These are phyloP conservation scores for Didymodactylos carnosus DNA, from an alignment of 2,888 invertebrate species.

Conservation along the genomic window DNA sequence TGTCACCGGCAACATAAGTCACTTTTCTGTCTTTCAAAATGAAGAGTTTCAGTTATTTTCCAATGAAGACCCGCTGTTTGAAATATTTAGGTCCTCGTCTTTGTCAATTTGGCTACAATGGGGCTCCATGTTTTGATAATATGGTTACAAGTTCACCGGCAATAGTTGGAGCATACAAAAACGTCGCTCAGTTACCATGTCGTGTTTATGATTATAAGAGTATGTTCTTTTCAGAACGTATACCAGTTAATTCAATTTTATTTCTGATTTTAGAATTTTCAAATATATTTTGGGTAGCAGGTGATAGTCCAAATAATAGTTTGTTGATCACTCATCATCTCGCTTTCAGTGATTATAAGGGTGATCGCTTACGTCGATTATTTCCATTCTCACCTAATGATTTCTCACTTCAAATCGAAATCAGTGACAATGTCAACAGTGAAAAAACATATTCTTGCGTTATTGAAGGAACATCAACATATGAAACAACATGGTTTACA, in stretches of 20 bases:
- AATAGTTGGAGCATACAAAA: background rate
- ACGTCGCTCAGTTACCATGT: too few species aligned
- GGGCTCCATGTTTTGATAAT: background rate
- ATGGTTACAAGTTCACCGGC: background rate
- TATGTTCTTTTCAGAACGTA: too few species aligned
- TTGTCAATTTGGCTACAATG: background rate
- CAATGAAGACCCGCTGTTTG: too few species aligned
- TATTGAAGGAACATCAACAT: background rate
- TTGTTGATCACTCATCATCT: background rate
- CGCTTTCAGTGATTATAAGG: background rate
- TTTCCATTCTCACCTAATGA: background rate
- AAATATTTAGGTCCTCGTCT: background rate
- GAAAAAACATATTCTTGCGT: background rate
- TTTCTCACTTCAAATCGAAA: background rate
- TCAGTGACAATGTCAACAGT: background rate
- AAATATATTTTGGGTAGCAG: background rate
- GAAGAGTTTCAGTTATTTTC: too few species aligned
- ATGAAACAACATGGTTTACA: background rate
- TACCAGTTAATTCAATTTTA: too few species aligned
- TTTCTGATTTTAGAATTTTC: background rate
- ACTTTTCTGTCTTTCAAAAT: background rate
- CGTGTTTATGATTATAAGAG: too few species aligned
- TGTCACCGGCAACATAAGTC: background rate
- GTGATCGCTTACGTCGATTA: background rate
- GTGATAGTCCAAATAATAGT: background rate